Base-by-base conservation (phyloP, 2,888 invertebrate species). In the Lepetodrilus schrolli region DNA sequence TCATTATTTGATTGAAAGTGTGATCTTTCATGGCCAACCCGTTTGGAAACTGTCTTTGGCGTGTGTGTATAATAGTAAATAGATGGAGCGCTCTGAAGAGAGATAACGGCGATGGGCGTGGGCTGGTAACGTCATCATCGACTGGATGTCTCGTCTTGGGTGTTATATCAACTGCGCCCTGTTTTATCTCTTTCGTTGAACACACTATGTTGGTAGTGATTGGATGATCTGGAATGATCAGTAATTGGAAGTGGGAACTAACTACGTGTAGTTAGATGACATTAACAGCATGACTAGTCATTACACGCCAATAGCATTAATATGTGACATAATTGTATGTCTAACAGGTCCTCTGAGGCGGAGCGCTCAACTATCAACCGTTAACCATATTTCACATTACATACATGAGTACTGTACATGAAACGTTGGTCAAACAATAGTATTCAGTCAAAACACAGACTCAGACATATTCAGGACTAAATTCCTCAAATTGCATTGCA, bases 11-110 rank as follows among this genome's bases (percentile, higher is more conserved):
- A 58, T 58, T 58, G 58, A 17, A 58, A 58, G 34, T 58, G 58
- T 58, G 58, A 58, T 58, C 58, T 58, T 58, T 58, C 30, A 34
- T 58, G 58, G 58, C 17, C 30, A 58, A 58, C 26, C 58, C 30
- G 34, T 7, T 58, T 13, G 58, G 17, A 30, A 58, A 17, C 5
- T 26, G 26, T 34, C 30, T n/a, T 58, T 17, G 26, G 30, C 30
- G 17, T 17, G 23, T 30, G 26, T 23, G 26, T 23, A 34, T 58
- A 58, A 58, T 58, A 34, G 58, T 17, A 58, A 58, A 58, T 58
- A 34, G 30, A 34, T 58, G 58, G 17, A 17, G 17, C 17, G 13
- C 17, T 43, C 43, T 43, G 13, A 34, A 58, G 58, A 30, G 58
- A 58, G 30, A 58, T 30, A 7, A 58, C 17, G 34, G 13, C n/a